phyloP scores from a whole-genome alignment of 2,113 vertebrate species.

The Arizona elegans region DNA sequence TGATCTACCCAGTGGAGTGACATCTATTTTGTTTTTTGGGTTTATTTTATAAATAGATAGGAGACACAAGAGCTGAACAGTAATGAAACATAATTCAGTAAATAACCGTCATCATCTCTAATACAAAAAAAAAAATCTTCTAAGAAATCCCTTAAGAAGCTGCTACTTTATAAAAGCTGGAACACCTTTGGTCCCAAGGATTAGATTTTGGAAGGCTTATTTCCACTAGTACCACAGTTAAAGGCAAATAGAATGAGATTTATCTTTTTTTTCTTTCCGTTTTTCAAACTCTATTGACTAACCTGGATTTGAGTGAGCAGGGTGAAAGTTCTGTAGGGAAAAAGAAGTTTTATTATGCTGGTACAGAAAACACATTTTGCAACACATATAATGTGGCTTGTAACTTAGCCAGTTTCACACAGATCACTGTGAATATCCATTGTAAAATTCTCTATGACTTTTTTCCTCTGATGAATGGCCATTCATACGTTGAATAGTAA shows the following conservation, averaged over 20 bases:
- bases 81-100: not conserved
- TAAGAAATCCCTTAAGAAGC: not conserved
- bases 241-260: not conserved
- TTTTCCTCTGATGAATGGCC: not conserved
- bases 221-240: not conserved
- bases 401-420: constrained; percentile 9
- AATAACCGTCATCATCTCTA: not conserved
- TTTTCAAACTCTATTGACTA: constrained; percentile 1
- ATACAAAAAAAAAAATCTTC: not conserved
- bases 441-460: constrained; percentile 7
- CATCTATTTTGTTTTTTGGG: not conserved
- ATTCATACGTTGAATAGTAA: constrained; percentile 9
- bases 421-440: constrained; percentile 2
- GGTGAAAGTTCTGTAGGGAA: not conserved
- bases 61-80: not conserved
- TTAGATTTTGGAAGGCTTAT: not conserved
- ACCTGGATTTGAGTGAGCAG: not conserved
- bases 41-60: not conserved
- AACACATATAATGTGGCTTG: constrained; percentile 10
- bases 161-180: not conserved
- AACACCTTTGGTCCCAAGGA: not conserved
- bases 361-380: not conserved
- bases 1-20: not conserved
- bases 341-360: not conserved
- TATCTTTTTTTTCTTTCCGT: not conserved